Percentiles rank a stretch among this genome's conserved stretches.
Conservation (phyloP, 2,888 invertebrate genomes). For the Drosophila hawaiiensis region DNA sequence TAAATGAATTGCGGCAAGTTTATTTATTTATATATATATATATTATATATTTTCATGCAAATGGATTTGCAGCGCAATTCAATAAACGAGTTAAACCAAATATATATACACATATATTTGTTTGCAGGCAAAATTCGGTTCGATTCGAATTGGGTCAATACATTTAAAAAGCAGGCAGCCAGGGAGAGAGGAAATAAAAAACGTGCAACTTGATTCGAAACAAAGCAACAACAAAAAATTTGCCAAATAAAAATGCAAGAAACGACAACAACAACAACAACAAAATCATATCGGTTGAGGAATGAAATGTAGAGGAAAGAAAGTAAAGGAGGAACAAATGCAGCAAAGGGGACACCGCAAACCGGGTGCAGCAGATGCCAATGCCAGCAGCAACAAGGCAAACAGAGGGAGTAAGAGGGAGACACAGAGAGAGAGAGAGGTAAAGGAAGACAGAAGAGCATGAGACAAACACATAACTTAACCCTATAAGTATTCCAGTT, state of each 20-base stretch:
- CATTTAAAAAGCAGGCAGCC: constrained; percentile 56
- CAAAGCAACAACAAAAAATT: constrained; percentile 27
- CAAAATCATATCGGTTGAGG: constrained; percentile 29
- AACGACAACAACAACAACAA: background rate
- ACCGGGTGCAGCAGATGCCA: constrained; percentile 33
- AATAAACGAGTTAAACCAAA: constrained; percentile 6
- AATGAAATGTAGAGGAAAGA: constrained; percentile 27
- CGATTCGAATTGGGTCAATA: constrained; percentile 65
- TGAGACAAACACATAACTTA: constrained; percentile 35
- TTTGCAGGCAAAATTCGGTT: constrained; percentile 22
- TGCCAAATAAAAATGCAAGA: constrained; percentile 37
- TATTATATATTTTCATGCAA: constrained; percentile 3
- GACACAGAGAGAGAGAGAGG: too few species aligned
- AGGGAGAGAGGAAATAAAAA: constrained; percentile 55
- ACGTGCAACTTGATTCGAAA: constrained; percentile 41
- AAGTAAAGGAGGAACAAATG: constrained; percentile 10
- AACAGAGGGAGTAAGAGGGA: background rate
- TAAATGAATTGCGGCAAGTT: background rate
- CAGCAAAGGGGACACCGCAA: constrained; percentile 14
- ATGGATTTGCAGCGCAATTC: constrained; percentile 10
- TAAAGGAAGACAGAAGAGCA: background rate
- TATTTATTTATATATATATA: constrained; percentile 14
- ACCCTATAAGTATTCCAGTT: constrained; percentile 32
- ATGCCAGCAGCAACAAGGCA: constrained; percentile 30
- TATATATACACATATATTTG: background rate